Percentiles rank a stretch among this genome's conserved stretches.
Conservation (phyloP, 1,140 invertebrate species). For the Asobara japonica region DNA sequence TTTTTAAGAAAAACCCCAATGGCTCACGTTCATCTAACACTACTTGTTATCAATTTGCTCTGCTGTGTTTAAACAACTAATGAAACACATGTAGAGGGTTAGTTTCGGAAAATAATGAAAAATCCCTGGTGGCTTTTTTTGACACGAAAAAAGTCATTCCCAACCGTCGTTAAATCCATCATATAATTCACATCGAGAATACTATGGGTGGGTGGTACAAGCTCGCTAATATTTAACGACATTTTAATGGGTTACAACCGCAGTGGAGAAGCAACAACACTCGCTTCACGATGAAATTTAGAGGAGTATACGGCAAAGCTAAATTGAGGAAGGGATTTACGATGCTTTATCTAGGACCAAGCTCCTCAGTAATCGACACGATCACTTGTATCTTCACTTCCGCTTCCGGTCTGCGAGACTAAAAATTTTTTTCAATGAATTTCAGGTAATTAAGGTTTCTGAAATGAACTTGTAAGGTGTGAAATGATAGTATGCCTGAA, state of each 20-base stretch:
- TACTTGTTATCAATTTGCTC: too few relatives aligned
- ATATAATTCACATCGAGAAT: constrained; percentile 2
- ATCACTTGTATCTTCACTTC: not conserved
- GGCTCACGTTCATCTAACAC: too few relatives aligned
- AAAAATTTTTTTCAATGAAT: too few relatives aligned
- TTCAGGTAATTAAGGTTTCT: too few relatives aligned
- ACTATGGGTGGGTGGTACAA: not conserved
- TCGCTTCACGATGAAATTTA: not conserved
- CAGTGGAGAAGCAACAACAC: constrained; percentile 29
- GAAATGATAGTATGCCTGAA: too few relatives aligned
- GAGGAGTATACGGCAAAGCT: not conserved
- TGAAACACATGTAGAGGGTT: too few relatives aligned
- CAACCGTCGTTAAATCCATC: not conserved
- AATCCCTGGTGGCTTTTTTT: not conserved
- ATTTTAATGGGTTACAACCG: constrained; percentile 40
- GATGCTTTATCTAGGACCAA: not conserved
- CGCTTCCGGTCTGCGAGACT: not conserved
- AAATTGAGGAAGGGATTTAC: not conserved
- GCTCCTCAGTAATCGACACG: not conserved
- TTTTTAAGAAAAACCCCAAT: too few relatives aligned
- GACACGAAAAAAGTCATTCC: not conserved
- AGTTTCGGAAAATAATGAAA: not conserved
- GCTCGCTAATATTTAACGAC: constrained; percentile 45
- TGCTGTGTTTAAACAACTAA: too few relatives aligned
- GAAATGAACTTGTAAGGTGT: too few relatives aligned